Conservation (phyloP, 1,140 invertebrate species). For the Brachionus rubens region DNA sequence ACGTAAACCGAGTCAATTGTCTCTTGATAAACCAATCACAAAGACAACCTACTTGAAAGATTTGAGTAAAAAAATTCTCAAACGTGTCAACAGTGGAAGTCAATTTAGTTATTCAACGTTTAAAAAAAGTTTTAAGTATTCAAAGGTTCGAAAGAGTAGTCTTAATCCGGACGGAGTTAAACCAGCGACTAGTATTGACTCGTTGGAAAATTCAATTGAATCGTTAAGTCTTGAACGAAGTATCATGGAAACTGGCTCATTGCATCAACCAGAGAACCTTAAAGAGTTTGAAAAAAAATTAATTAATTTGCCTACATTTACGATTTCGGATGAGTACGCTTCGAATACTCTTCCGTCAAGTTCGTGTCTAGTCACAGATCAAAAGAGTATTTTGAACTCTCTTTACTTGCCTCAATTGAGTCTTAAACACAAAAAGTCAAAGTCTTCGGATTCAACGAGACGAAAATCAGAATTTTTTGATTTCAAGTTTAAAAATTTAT, state of each 20-base stretch:
- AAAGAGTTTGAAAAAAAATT: slow-evolving; percentile 57
- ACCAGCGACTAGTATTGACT: not conserved
- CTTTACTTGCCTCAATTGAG: too few relatives aligned
- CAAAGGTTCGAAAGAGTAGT: not conserved
- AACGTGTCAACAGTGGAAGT: slow-evolving; percentile 2
- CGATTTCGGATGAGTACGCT: slow-evolving; percentile 49
- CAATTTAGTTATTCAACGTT: slow-evolving; percentile 24
- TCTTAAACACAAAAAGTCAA: too few relatives aligned
- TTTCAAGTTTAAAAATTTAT: slow-evolving; percentile 5
- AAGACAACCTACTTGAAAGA: slow-evolving; percentile 31
- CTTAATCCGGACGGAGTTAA: not conserved
- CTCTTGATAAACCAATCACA: slow-evolving; percentile 7
- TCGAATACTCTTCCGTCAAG: slow-evolving; percentile 11
- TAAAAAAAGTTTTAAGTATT: slow-evolving; percentile 34
- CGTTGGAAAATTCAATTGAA: not conserved
- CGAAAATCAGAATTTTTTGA: not conserved
- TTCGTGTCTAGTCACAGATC: not conserved
- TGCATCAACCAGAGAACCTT: slow-evolving; percentile 50
- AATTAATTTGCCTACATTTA: slow-evolving; percentile 59
- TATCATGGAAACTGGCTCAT: too few relatives aligned
- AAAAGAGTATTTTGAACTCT: too few relatives aligned
- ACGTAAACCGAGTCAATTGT: slow-evolving; percentile 8
- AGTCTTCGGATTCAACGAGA: not conserved
- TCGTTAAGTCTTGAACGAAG: too few relatives aligned
- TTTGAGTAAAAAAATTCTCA: not conserved